A percentile compares a stretch with the other conserved stretches of the same genome.
phyloP scores from a whole-genome alignment of 2,113 vertebrate genomes.

The Himantopus leucocephalus region DNA sequence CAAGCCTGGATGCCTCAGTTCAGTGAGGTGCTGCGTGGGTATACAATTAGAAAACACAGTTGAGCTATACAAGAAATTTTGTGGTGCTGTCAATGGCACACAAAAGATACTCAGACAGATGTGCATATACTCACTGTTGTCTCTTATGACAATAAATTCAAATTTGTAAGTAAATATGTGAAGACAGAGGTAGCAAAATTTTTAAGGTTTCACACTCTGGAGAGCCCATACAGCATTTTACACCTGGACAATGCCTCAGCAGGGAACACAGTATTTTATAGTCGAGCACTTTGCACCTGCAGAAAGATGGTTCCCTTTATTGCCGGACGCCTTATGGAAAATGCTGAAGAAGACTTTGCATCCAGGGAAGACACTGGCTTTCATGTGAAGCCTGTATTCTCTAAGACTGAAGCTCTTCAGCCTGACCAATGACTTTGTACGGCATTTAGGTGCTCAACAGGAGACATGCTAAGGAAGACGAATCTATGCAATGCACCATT shows the following conservation, averaged over 20 bases:
- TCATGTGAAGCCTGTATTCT: background rate
- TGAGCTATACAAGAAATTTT: background rate
- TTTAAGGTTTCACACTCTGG: background rate
- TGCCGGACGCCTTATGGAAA: background rate
- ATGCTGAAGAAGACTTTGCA: background rate
- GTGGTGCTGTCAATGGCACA: background rate
- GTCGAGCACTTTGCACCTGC: accelerated
- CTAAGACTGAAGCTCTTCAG: background rate
- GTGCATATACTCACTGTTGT: background rate
- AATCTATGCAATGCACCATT: background rate
- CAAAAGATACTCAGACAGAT: background rate
- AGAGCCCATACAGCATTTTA: background rate
- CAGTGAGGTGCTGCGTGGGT: background rate
- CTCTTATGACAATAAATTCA: background rate
- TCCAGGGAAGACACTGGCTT: background rate
- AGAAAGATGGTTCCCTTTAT: background rate
- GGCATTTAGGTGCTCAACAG: background rate
- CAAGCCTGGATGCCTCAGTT: background rate
- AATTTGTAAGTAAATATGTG: background rate
- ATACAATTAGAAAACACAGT: background rate
- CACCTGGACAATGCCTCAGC: background rate
- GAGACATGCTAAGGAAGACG: background rate
- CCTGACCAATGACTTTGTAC: background rate
- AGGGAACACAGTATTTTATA: background rate
- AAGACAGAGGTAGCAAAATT: background rate